Evolutionary conservation across 2,113 vertebrate species (phyloP).

Genomic region (Herpetotheres cachinnans): DNA sequence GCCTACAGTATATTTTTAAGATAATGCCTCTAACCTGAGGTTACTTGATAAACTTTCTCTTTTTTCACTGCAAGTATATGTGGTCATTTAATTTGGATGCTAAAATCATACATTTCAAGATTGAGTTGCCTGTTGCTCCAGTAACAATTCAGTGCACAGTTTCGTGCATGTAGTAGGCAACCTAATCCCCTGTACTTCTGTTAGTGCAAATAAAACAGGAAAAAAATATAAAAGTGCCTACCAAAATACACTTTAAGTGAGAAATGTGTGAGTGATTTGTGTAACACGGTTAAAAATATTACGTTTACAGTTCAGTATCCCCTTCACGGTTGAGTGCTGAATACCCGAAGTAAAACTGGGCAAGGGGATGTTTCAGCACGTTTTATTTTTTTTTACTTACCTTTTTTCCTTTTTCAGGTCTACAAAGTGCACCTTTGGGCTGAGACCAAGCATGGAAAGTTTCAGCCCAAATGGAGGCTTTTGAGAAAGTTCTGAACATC

Average conservation of each 20-base stretch:
- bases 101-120: not conserved
- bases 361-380: slow-evolving; percentile 58
- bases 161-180: not conserved
- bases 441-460: slow-evolving; percentile 70
- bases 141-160: not conserved
- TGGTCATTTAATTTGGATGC: not conserved
- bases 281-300: slow-evolving; percentile 3
- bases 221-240: not conserved
- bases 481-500: slow-evolving; percentile 71
- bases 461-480: slow-evolving; percentile 71
- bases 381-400: slow-evolving; percentile 69
- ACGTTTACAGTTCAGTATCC: slow-evolving; percentile 33
- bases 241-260: not conserved
- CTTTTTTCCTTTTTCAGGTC: slow-evolving; percentile 71
- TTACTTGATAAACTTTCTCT: not conserved
- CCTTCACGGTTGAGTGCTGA: slow-evolving; percentile 55
- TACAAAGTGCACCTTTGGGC: slow-evolving; percentile 69
- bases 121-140: not conserved
- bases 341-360: slow-evolving; percentile 52
- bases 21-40: not conserved
- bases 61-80: not conserved
- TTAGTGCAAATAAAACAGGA: not conserved
- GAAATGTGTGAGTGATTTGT: slow-evolving; percentile 1
- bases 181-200: not conserved
- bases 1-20: not conserved